Evolutionary conservation across 2,113 vertebrate genomes (phyloP).

Genomic region (Leptobrachium leishanense): DNA sequence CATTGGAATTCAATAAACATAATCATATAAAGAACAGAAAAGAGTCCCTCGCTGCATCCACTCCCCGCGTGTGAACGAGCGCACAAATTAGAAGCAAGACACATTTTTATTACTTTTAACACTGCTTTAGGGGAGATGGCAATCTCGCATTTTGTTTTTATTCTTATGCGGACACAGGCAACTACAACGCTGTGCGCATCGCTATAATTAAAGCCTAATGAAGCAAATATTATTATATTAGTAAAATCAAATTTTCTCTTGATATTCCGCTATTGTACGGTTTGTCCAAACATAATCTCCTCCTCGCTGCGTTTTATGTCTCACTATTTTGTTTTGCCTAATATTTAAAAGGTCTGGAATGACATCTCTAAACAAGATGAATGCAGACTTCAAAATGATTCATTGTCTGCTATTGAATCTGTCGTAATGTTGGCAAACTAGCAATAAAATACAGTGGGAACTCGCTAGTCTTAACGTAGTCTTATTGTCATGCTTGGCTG

Average conservation of each 20-base stretch:
- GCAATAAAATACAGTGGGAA: slow-evolving; percentile 46
- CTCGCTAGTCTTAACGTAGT: slow-evolving; percentile 30
- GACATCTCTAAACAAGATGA: slow-evolving; percentile 62
- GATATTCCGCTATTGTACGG: slow-evolving; percentile 11
- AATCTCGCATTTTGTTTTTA: slow-evolving; percentile 13
- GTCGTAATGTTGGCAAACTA: slow-evolving; percentile 53
- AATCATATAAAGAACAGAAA: not conserved
- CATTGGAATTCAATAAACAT: not conserved
- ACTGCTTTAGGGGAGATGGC: slow-evolving; percentile 37
- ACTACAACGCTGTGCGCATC: slow-evolving; percentile 27
- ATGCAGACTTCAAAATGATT: slow-evolving; percentile 61
- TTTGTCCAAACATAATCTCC: slow-evolving; percentile 23
- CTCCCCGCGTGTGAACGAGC: not conserved
- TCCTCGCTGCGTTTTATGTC: slow-evolving; percentile 29
- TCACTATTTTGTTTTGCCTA: slow-evolving; percentile 38
- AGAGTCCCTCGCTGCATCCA: not conserved
- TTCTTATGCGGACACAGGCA: slow-evolving; percentile 32
- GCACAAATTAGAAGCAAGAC: slow-evolving; percentile 14
- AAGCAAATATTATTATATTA: slow-evolving; percentile 44
- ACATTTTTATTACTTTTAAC: slow-evolving; percentile 37
- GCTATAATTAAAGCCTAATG: slow-evolving; percentile 46
- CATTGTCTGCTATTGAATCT: slow-evolving; percentile 58
- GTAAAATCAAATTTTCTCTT: slow-evolving; percentile 39
- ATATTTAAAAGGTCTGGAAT: slow-evolving; percentile 41
- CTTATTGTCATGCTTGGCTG: slow-evolving; percentile 38